Evolutionary conservation across 1,140 invertebrate species (phyloP), one percentile per base, ranked within the genome.

Genomic region (Lycorma delicatula): DNA sequence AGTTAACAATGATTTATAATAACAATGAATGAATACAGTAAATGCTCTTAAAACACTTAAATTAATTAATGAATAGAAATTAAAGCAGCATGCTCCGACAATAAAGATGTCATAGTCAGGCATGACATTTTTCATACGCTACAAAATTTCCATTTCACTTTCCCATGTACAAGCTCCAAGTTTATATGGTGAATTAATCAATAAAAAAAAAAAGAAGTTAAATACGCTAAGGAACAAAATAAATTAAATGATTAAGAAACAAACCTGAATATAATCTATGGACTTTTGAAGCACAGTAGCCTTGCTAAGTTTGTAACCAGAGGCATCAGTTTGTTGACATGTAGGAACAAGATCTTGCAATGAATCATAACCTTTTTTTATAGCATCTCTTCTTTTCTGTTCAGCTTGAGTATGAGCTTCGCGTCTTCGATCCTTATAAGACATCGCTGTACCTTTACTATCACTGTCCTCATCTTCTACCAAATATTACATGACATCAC

Each of bases 361-460:
- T 4, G 86, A 85, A 72, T 94, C 91, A 72, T 96, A 96, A 1
- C 93, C 92, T 72, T 92, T 93, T 69, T 97, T 97, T 56, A 98
- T 97, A 2, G 93, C 93, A 81, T 98, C 93, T 69, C 94, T 79
- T 61, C 95, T 78, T 72, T 97, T 98, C 72, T 98, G 94, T 73
- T 98, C 95, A 2, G 95, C 95, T 73, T 95, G 91, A 0, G 94
- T 98, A 70, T 98, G 94, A 6, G 94, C 94, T 73, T 97, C 93
- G 59, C 94, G 78, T 29, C 94, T 77, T 25, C 93, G 75, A 66
- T 98, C 94, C 73, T 96, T 96, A 67, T 97, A 97, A 70, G 85
- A 93, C 58, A 93, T 72, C 7, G 87, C 81, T 27, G 86, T 85
- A 63, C 76, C 77, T 70, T 87, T 89, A 64, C 84, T 82, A 69